Evolutionary conservation across 64 coral and sea anemone genomes (phyloP).

Genomic region (Dendrophyllia cribrosa): DNA sequence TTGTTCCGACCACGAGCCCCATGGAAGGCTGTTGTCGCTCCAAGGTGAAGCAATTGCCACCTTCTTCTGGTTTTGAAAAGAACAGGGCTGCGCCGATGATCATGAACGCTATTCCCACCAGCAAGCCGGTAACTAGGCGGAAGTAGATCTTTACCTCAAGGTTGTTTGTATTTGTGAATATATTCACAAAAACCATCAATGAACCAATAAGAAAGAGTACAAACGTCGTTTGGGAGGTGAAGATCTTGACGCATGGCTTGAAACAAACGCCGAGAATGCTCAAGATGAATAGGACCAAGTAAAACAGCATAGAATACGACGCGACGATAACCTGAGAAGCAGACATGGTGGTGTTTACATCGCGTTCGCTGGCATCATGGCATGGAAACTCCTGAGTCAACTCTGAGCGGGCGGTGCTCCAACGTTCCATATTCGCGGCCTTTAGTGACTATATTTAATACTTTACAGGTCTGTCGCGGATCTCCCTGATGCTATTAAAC

Average conservation of each 20-base stretch:
- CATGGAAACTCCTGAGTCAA: neutral
- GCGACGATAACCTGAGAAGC: conserved; percentile 38
- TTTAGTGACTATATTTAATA: no score
- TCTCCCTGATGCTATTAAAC: no score
- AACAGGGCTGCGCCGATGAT: conserved; percentile 31
- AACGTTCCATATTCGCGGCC: neutral
- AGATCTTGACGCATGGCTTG: neutral
- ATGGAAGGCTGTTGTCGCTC: conserved; percentile 61
- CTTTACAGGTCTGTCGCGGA: no score
- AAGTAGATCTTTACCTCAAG: conserved; percentile 33
- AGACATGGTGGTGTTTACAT: conserved; percentile 13
- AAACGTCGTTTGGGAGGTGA: conserved; percentile 46
- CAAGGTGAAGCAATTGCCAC: neutral
- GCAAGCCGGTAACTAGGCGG: neutral
- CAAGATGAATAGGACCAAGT: conserved; percentile 34
- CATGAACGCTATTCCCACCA: conserved; percentile 35
- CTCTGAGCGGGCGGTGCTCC: neutral
- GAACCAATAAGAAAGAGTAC: conserved; percentile 71
- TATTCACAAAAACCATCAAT: conserved; percentile 42
- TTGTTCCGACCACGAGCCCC: conserved; percentile 40
- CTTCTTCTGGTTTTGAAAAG: conserved; percentile 4
- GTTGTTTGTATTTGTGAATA: conserved; percentile 32
- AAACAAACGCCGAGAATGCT: conserved; percentile 11
- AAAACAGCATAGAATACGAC: conserved; percentile 43
- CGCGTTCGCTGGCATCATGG: neutral